Base-by-base conservation (phyloP, 2,888 invertebrate species). In the Acanthosoma haemorrhoidale region DNA sequence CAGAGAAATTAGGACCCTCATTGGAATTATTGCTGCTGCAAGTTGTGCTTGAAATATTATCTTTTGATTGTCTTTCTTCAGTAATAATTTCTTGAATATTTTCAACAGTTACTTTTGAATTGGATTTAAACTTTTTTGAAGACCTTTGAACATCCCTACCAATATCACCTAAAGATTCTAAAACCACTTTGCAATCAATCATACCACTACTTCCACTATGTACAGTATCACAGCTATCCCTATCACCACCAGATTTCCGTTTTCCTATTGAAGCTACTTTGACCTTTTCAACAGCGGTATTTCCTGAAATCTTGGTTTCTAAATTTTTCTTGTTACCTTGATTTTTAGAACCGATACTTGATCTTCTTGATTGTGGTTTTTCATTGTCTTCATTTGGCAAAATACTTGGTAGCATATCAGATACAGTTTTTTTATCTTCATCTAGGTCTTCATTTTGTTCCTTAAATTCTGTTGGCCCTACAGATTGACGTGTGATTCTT, bases 171-270 rank as follows among this genome's bases (percentile, higher is more conserved):
- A 51, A 36, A 16, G 38, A 29, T 51, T 57, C 34, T 18, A 67
- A 15, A 57, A 67, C 51, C 31, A 67, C 67, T 36, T 57, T 51
- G 34, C 67, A 67, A 34, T 67, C 67, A 32, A 34, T 25, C 1
- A 67, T 57, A 9, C n/a, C 32, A 32, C 66, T 66, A 32, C 66
- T 18, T 32, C 51, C 67, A 57, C 67, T 67, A 15, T 32, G n/a
- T 8, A 31, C 9, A 1, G 51, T 68, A 13, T 68, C 68, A 34
- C 34, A 38, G 15, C 59, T 59, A 18, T 59, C 59, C 15, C 68
- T 29, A n/a, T 59, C 68, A 25, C 68, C 51, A n/a, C 16, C 21
- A 57, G 67, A 67, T 36, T 67, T 67, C 16, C 51, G 43, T 31
- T 32, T 51, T 36, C 60, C 60, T 32, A 60, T 34, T 13, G 18